Conservation (phyloP, 2,113 vertebrate species). For the Andinoacara biseriatus region DNA sequence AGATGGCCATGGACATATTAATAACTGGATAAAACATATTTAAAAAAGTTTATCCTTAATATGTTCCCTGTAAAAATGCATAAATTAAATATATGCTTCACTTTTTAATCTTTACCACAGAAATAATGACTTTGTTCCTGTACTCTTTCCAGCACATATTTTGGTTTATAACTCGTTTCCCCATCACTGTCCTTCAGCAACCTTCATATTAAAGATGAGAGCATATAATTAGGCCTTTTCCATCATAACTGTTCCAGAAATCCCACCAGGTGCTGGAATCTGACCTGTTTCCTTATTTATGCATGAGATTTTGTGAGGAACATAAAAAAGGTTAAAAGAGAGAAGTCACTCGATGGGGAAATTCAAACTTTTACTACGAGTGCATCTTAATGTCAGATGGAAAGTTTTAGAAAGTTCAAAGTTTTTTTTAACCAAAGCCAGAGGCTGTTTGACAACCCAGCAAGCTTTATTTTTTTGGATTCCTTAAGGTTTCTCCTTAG, state of each 20-base stretch:
- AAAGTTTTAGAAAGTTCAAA: background rate
- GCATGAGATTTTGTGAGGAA: background rate
- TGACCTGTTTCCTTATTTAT: background rate
- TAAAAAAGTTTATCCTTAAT: constrained; percentile 8
- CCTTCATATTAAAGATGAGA: background rate
- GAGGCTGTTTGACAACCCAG: background rate
- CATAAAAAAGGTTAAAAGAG: background rate
- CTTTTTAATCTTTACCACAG: background rate
- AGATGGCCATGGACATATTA: background rate
- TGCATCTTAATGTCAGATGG: background rate
- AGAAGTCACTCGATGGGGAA: background rate
- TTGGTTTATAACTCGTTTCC: background rate
- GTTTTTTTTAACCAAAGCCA: background rate
- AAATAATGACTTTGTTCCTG: background rate
- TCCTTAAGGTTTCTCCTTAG: background rate
- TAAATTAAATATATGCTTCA: background rate
- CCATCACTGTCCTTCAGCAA: background rate
- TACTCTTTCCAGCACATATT: background rate
- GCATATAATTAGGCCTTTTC: background rate
- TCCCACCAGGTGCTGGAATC: background rate
- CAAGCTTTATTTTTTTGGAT: background rate
- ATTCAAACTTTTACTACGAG: background rate
- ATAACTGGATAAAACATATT: background rate
- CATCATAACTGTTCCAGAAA: background rate
- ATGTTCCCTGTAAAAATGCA: background rate